Evolutionary conservation across 2,113 vertebrate species (phyloP), one percentile per base, ranked within the genome.

Genomic region (Hylia prasina): DNA sequence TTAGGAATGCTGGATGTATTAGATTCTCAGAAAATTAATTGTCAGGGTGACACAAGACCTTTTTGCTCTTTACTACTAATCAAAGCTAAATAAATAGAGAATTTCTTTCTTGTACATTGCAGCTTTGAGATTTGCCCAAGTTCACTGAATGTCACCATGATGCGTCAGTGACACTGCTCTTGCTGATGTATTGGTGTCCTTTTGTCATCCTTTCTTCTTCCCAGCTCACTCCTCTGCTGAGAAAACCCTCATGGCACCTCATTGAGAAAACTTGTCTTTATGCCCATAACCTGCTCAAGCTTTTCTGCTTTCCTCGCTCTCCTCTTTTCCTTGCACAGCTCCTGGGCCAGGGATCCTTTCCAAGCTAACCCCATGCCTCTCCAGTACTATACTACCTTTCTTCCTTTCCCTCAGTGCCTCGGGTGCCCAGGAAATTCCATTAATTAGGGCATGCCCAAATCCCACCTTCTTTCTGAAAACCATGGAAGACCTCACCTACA

Each of bases 61-160:
- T 68, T 92, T 50, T 88, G 56, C 33, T 87, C 69, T 82, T 89
- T 83, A 50, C 45, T 80, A 19, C 45, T 57, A 61, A 80, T 27
- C 51, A 88, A 79, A 94, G 45, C 45, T 78, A 78, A 87, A 71
- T 64, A 81, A 70, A 82, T 37, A 69, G 48, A 65, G 50, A 65
- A n/a, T 81, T 85, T 37, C 15, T 80, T 77, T 80, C 68, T 75
- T 94, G 63, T 68, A 65, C 45, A 35, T 65, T 31, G 27, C 35
- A 60, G 11, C 23, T 57, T 48, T 15, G 60, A 61, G 66, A 61
- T 90, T 70, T 88, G 50, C 45, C 53, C 35, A 54, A 17, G 57
- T 77, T 90, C 27, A 35, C 25, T 2, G 1, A 14, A 28, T 57
- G 48, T 86, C 1, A 0, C n/a, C 63, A 42, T 1, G 8, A 58